Evolutionary conservation across 2,113 vertebrate species (phyloP).

Genomic region (Triplophysa rosa): DNA sequence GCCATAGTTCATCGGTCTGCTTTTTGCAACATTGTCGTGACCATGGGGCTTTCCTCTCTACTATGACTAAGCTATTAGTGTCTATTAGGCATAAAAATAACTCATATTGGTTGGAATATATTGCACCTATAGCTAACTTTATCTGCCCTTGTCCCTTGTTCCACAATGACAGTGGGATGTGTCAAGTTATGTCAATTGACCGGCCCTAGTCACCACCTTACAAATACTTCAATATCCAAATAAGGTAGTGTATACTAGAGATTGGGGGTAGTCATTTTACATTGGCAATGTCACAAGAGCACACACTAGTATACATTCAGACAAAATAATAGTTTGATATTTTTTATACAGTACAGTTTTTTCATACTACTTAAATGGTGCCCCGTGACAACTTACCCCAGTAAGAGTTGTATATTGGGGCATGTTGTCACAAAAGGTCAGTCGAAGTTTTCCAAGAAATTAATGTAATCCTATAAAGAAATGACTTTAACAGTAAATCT

Average conservation of each 20-base stretch:
- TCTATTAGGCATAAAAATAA: conserved; percentile 41
- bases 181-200: background rate
- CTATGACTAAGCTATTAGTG: conserved; percentile 41
- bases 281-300: background rate
- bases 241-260: background rate
- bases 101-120: conserved; percentile 29
- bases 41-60: conserved; percentile 50
- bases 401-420: no score
- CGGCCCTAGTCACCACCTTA: background rate
- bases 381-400: no score
- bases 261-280: background rate
- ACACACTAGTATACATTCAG: no score
- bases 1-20: background rate
- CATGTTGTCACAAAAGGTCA: no score
- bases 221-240: background rate
- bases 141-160: background rate
- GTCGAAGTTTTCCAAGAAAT: no score
- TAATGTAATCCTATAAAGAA: no score
- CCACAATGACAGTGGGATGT: background rate
- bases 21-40: background rate
- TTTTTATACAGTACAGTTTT: no score
- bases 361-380: no score
- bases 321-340: no score
- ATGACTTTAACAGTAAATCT: no score
- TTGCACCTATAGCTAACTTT: conserved; percentile 10